A percentile compares a stretch with the other conserved stretches of the same genome.
These are phyloP conservation scores for Microctonus aethiopoides DNA, from an alignment of 2,888 invertebrate species.

Conservation along the genomic window DNA sequence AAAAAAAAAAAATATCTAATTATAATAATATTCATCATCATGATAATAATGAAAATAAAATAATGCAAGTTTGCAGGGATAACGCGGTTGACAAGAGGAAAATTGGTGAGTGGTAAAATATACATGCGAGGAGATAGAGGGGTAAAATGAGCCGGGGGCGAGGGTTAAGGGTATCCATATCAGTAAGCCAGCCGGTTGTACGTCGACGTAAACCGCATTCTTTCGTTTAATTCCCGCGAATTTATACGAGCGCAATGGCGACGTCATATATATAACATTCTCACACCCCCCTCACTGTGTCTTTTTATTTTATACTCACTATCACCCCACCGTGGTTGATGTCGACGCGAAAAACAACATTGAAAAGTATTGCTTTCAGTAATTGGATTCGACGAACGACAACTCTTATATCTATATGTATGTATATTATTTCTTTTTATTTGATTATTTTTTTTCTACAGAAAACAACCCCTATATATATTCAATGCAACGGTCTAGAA, in stretches of 20 bases:
- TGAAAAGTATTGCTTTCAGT: conserved; percentile 52
- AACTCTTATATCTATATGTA: conserved; percentile 6
- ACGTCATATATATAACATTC: conserved; percentile 48
- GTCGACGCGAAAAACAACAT: conserved; percentile 40
- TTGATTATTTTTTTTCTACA: conserved; percentile 16
- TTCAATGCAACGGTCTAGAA: background rate
- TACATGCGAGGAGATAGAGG: conserved; percentile 5
- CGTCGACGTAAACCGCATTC: conserved; percentile 66
- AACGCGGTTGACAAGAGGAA: conserved; percentile 7
- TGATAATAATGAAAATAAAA: background rate
- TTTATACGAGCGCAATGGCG: conserved; percentile 62
- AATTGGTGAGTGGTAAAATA: conserved; percentile 12
- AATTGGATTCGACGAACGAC: conserved; percentile 61
- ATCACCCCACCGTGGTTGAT: conserved; percentile 25
- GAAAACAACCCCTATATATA: background rate
- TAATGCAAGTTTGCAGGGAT: conserved; percentile 21
- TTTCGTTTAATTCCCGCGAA: conserved; percentile 68
- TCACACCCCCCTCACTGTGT: background rate
- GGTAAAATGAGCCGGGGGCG: conserved; percentile 24
- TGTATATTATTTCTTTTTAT: conserved; percentile 20
- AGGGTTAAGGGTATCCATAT: conserved; percentile 58
- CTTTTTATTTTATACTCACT: conserved; percentile 1
- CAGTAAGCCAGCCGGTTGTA: conserved; percentile 56
- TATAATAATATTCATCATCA: background rate
- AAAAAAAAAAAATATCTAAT: conserved; percentile 18